Conservation (phyloP, 2,113 vertebrate species). For the crab-eating macaque (Macaca fascicularis) region T2T-MFA8v1.1 NC_088377.1:31077001-31077500, state of each 20-base stretch:
- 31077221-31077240: background rate
- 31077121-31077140: conserved; percentile 67
- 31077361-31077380: conserved; percentile 91
- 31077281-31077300: conserved; percentile 75
- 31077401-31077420: conserved; percentile 90
- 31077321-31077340: conserved; percentile 87
- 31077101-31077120: conserved; percentile 67
- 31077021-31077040: conserved; percentile 45
- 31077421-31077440: conserved; percentile 89
- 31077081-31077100: conserved; percentile 67
- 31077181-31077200: background rate
- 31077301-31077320: conserved; percentile 82
- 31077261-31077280: conserved; percentile 79
- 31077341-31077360: conserved; percentile 87
- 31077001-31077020: background rate
- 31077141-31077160: conserved; percentile 72
- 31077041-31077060: conserved; percentile 67
- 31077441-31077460: conserved; percentile 89
- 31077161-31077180: background rate
- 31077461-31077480: conserved; percentile 89
- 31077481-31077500: conserved; percentile 90
- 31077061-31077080: conserved; percentile 76
- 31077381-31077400: conserved; percentile 89
- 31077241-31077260: conserved; percentile 27
- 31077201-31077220: background rate